These are phyloP conservation scores for Sebastes schlegelii DNA, from an alignment of 2,113 vertebrate species.

Conservation along the genomic window DNA sequence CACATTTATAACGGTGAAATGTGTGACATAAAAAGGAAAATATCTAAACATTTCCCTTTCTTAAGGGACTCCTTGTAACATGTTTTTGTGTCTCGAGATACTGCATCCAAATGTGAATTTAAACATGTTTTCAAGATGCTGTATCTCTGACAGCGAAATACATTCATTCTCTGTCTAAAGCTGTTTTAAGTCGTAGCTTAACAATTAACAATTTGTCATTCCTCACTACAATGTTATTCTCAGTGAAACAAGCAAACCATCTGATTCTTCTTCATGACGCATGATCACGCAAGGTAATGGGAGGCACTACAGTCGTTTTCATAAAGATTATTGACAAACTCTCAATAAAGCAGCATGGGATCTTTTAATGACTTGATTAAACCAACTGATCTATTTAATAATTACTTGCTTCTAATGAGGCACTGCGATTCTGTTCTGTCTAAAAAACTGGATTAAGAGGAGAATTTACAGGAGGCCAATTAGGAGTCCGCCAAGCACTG, in stretches of 20 bases:
- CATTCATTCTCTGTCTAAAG: background rate
- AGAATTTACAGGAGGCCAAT: conserved; percentile 56
- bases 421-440: background rate
- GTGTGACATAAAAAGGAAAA: background rate
- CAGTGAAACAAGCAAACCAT: background rate
- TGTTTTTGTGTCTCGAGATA: background rate
- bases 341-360: conserved; percentile 41
- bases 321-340: conserved; percentile 34
- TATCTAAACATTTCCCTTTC: background rate
- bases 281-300: background rate
- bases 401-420: conserved; percentile 28
- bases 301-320: background rate
- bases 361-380: conserved; percentile 56
- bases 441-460: conserved; percentile 59
- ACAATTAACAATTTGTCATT: too few species aligned
- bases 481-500: conserved; percentile 34
- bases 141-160: background rate
- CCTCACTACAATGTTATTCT: background rate
- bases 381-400: conserved; percentile 46
- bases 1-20: background rate
- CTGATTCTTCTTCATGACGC: conserved; percentile 9
- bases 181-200: background rate
- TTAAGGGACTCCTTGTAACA: background rate
- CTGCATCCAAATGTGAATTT: background rate
- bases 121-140: background rate